phyloP scores from a whole-genome alignment of 30 jellyfish, hydroid and myxozoan genomes.

The Hydra vulgaris region DNA sequence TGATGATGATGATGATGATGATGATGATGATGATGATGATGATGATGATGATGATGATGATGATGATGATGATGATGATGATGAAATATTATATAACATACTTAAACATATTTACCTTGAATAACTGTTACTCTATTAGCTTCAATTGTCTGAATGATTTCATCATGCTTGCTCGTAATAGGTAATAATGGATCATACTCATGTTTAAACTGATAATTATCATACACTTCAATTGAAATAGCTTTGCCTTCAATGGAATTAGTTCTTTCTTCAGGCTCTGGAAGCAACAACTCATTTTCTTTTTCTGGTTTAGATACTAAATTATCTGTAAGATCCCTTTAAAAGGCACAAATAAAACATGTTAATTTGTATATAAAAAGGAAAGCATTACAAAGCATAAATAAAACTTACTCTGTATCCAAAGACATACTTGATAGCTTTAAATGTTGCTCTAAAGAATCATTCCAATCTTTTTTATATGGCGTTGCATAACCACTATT shows the following conservation, averaged over 20 bases:
- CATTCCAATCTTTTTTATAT: background rate
- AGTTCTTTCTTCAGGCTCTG: conserved; percentile 34
- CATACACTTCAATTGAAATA: conserved; percentile 75
- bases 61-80: background rate
- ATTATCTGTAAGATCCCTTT: background rate
- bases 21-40: conserved; percentile 1
- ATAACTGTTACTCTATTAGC: conserved; percentile 75
- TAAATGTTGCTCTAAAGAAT: background rate
- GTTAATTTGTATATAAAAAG: background rate
- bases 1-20: too few relatives aligned
- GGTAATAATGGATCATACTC: conserved; percentile 75
- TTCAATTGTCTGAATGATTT: conserved; percentile 77
- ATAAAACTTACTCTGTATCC: background rate
- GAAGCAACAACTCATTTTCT: conserved; percentile 14
- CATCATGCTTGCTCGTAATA: conserved; percentile 54
- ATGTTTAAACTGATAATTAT: conserved; percentile 65
- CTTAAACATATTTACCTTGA: conserved; percentile 41
- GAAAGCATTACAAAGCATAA: background rate
- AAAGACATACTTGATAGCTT: background rate
- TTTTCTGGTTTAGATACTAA: background rate
- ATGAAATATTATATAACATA: too few relatives aligned
- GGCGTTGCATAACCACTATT: background rate
- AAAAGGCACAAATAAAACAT: conserved; percentile 1
- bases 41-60: background rate
- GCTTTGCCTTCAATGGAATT: conserved; percentile 28